Conservation (phyloP, 2,888 invertebrate genomes). For the Mythimna lalbum region DNA sequence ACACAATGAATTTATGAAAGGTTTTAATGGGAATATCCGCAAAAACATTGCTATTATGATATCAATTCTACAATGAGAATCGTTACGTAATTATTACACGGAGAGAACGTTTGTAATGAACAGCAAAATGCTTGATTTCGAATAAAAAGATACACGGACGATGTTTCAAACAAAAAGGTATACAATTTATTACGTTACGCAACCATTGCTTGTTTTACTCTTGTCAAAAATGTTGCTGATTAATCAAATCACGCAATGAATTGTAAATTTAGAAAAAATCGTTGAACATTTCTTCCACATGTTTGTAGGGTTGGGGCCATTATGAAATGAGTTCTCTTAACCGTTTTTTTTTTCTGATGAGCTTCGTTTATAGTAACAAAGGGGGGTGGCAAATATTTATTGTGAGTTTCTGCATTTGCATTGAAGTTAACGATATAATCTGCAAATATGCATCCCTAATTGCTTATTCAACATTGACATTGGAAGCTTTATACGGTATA, state of each 20-base stretch:
- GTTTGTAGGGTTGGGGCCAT: slow-evolving; percentile 14
- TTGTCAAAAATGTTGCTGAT: rapidly evolving
- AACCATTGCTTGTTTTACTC: slow-evolving; percentile 4
- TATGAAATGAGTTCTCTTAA: slow-evolving; percentile 35
- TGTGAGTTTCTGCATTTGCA: slow-evolving; percentile 23
- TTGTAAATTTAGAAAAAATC: neutral
- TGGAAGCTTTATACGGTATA: neutral
- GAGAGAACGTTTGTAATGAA: slow-evolving; percentile 35
- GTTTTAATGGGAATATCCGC: slow-evolving; percentile 25
- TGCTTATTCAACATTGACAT: neutral
- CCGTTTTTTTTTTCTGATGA: slow-evolving; percentile 19
- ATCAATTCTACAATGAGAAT: slow-evolving; percentile 45
- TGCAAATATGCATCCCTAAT: slow-evolving; percentile 14
- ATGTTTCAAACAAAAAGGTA: slow-evolving; percentile 10
- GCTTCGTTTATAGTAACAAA: slow-evolving; percentile 17
- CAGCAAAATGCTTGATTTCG: slow-evolving; percentile 45
- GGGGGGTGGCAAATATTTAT: slow-evolving; percentile 15
- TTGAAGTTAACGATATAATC: neutral
- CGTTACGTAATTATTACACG: slow-evolving; percentile 40
- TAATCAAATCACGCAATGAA: neutral
- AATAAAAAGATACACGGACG: slow-evolving; percentile 27
- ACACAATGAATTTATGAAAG: slow-evolving; percentile 43
- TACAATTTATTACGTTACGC: neutral
- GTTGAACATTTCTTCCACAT: neutral
- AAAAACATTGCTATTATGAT: slow-evolving; percentile 42